Percentiles rank a stretch among this genome's conserved stretches.
Evolutionary conservation across 1,140 invertebrate genomes (phyloP).

Genomic region (Alviniconcha marisindica): DNA sequence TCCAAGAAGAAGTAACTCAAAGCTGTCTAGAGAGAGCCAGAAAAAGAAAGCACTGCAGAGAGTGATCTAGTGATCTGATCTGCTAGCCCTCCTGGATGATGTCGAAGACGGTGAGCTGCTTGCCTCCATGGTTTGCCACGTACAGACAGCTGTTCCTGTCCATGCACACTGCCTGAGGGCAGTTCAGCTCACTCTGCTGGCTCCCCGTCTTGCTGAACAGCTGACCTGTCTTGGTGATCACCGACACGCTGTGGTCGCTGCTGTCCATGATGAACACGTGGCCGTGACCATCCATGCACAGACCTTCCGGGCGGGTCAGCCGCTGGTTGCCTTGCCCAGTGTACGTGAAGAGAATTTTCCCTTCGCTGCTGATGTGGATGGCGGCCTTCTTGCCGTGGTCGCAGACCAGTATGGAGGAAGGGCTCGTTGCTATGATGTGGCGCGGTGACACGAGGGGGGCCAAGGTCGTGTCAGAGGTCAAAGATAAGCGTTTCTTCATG

Average conservation of each 20-base stretch:
- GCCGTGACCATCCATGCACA: constrained; percentile 28
- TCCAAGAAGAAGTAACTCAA: too few relatives aligned
- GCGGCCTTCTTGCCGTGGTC: constrained; percentile 31
- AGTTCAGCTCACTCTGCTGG: constrained; percentile 7
- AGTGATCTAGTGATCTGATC: too few relatives aligned
- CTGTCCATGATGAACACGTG: constrained; percentile 19
- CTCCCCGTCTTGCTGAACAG: constrained; percentile 12
- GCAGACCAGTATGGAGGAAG: constrained; percentile 1
- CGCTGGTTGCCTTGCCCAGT: neutral
- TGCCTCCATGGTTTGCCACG: constrained; percentile 20
- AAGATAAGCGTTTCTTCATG: neutral
- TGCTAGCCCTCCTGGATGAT: neutral
- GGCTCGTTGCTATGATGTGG: constrained; percentile 4
- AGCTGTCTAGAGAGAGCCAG: too few relatives aligned
- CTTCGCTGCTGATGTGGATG: constrained; percentile 5
- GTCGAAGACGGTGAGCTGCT: constrained; percentile 20
- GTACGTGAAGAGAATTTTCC: constrained; percentile 29
- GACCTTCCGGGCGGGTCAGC: constrained; percentile 11
- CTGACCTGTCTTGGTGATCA: constrained; percentile 10
- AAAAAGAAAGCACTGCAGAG: too few relatives aligned
- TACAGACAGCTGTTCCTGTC: constrained; percentile 36
- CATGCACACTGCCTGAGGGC: constrained; percentile 24
- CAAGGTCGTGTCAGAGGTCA: neutral
- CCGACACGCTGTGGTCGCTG: neutral
- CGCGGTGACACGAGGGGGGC: constrained; percentile 28